These are phyloP conservation scores for Sarcophaga variegata DNA, from an alignment of 2,888 invertebrate genomes.

Conservation along the genomic window DNA sequence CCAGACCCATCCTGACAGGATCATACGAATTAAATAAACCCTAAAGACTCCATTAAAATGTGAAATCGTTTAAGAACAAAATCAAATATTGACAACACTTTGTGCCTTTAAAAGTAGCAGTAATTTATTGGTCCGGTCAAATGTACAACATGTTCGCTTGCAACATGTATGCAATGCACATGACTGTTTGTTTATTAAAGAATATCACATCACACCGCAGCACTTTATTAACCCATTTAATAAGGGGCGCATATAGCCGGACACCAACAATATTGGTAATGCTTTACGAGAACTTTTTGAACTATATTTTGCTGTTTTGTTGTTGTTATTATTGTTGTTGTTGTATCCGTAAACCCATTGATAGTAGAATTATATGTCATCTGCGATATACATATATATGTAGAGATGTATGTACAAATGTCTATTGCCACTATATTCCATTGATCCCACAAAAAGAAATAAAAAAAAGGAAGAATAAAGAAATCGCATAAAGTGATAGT, in stretches of 20 bases:
- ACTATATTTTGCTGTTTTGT: background rate
- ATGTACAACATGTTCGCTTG: conserved; percentile 49
- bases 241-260: background rate
- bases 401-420: background rate
- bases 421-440: background rate
- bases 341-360: background rate
- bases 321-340: background rate
- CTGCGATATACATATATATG: background rate
- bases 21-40: too few species aligned
- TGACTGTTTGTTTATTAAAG: conserved; percentile 35
- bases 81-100: background rate
- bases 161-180: conserved; percentile 53
- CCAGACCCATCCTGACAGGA: too few species aligned
- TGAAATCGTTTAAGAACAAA: background rate
- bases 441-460: conserved; percentile 28
- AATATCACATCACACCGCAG: background rate
- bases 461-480: background rate
- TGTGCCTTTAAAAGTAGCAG: background rate
- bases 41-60: too few species aligned
- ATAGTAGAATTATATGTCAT: background rate
- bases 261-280: background rate
- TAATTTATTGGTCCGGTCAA: background rate
- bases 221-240: conserved; percentile 48
- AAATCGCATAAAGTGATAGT: too few species aligned
- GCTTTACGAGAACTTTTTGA: background rate